Base-by-base conservation (phyloP, 2,797 vertebrate species). In the Anomalospiza imberbis region DNA sequence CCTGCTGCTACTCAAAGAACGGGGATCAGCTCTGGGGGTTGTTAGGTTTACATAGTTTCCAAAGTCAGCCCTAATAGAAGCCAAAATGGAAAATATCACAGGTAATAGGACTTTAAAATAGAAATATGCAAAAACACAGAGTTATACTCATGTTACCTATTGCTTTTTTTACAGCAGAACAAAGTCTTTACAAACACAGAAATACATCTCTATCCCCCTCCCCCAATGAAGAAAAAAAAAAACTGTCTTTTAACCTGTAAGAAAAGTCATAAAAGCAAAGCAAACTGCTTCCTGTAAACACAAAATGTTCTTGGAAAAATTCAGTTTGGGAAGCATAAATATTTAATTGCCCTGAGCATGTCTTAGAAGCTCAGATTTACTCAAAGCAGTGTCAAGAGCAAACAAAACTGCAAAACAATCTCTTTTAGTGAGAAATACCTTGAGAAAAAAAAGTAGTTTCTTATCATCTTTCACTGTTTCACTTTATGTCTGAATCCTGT, bases 281-380 rank as follows among this genome's bases (percentile, higher is more conserved):
- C 22, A 88, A 93, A 74, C 26, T 32, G 32, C 81, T 50, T 75
- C 66, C 80, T 72, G 58, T 72, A 68, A 90, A 91, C 8, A 80
- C 36, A 80, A 91, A 78, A 26, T 4, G 13, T 72, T 77, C 57
- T 78, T 93, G 54, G n/a, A 90, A 93, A 89, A 88, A 84, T 57
- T 77, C 73, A 88, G 50, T 72, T 88, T 86, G 8, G 45, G 34
- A 25, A 86, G 7, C 58, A 86, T 90, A 91, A 96, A 88, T 90
- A 91, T 93, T 95, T 88, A 71, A 67, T 80, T 81, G 21, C 28
- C n/a, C 63, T 40, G 1, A 63, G 48, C 16, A 40, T 7, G 17
- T 38, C 70, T 93, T 16, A 50, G 54, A 61, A 94, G 50, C 26
- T 68, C 50, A 58, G 66, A 57, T 68, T 84, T 78, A 84, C 58